Base-by-base conservation (phyloP, 2,797 vertebrate genomes). In the Parotocinclus haroldoi region DNA sequence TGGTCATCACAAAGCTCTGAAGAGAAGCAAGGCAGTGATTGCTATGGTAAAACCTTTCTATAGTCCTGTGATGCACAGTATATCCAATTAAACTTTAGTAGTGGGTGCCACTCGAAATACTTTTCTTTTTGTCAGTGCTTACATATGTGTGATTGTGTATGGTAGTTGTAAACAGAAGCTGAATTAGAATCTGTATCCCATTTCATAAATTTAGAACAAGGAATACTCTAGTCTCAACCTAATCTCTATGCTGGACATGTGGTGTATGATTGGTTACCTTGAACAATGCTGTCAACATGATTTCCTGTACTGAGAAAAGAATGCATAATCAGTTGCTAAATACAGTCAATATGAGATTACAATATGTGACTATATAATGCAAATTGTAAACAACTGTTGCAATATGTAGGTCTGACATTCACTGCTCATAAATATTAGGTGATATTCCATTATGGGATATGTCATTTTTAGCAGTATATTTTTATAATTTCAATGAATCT, bases 111-210 rank as follows among this genome's bases (percentile, higher is more conserved):
- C 50, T 63, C 45, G 45, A 75, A 68, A 75, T 39, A 16, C 18
- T 63, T 58, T 10, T 8, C 14, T 71, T 55, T 18, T 64, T 63
- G 66, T 44, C 56, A 60, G 58, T 78, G 74, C 72, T 36, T 80
- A 67, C 51, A 54, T 38, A 42, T 68, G 42, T 73, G 39, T 62
- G 53, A 53, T 64, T 69, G 50, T 69, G 51, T 62, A 59, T 73
- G 61, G 68, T n/a, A 45, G 71, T 56, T 79, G 77, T 80, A 79
- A 80, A 82, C 81, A 80, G 65, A 59, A 67, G 70, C 44, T 46
- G 36, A 60, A 44, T 60, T 66, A 72, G 66, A 38, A 49, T 68
- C 60, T 70, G 14, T 67, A 36, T 74, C 61, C 72, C 37, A 58
- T 66, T 78, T 61, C 27, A 71, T 27, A 27, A 2, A 2, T 27